A percentile compares a stretch with the other conserved stretches of the same genome.
These are phyloP conservation scores for Coreoperca whiteheadi DNA, from an alignment of 2,113 vertebrate genomes.

Conservation along the genomic window DNA sequence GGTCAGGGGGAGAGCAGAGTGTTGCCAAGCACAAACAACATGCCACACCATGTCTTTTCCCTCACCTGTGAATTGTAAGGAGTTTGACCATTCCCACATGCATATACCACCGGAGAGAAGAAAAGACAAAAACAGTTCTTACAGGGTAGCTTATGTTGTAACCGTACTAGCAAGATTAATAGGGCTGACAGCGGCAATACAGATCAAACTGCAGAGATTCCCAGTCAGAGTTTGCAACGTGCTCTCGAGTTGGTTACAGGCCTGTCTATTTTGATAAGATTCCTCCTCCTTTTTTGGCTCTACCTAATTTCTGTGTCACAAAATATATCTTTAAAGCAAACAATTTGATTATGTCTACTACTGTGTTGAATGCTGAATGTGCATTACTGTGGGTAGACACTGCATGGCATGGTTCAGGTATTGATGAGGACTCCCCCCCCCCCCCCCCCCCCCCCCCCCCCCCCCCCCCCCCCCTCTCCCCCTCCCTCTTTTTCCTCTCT, in stretches of 20 bases:
- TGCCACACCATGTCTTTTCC: neutral
- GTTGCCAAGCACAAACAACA: constrained; percentile 26
- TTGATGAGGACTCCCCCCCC: constrained; percentile 2
- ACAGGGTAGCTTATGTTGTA: neutral
- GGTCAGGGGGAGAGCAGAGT: constrained; percentile 40
- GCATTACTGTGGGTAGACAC: neutral
- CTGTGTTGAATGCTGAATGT: neutral
- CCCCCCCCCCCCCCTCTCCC: too few relatives aligned
- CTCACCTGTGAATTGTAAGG: constrained; percentile 22
- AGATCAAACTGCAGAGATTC: neutral
- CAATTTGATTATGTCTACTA: neutral
- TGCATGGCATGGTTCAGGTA: neutral
- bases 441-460: too few relatives aligned
- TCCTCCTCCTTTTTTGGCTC: neutral
- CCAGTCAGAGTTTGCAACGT: neutral
- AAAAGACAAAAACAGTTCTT: neutral
- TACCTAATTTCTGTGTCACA: constrained; percentile 12
- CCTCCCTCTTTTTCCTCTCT: too few relatives aligned
- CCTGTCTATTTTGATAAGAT: neutral
- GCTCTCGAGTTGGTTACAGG: neutral
- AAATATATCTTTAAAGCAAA: neutral
- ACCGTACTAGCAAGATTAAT: neutral
- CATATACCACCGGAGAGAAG: neutral
- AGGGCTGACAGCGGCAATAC: neutral
- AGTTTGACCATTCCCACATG: constrained; percentile 6